Evolutionary conservation across 2,888 invertebrate genomes (phyloP).

Genomic region (Drosophila prolongata): DNA sequence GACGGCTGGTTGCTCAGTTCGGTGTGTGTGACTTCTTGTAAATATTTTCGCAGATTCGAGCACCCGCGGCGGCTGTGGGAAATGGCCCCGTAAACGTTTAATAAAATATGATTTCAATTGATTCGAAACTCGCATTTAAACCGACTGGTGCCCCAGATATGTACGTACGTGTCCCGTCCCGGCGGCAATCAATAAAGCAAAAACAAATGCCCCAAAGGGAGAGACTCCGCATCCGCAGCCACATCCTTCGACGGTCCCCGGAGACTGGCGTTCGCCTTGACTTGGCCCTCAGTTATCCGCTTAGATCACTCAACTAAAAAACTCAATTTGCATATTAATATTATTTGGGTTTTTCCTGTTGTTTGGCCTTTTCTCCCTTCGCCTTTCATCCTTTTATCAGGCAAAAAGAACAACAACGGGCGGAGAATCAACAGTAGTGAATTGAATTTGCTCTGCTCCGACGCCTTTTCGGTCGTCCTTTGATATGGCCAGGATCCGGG

Average conservation of each 20-base stretch:
- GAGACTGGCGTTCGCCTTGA: conserved; percentile 46
- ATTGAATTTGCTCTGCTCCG: conserved; percentile 78
- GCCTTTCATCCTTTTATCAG: conserved; percentile 64
- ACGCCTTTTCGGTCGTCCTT: conserved; percentile 71
- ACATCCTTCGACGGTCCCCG: conserved; percentile 49
- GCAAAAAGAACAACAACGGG: conserved; percentile 47
- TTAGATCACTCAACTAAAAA: conserved; percentile 83
- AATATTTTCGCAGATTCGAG: conserved; percentile 58
- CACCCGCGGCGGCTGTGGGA: conserved; percentile 66
- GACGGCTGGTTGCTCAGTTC: conserved; percentile 43
- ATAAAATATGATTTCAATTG: conserved; percentile 78
- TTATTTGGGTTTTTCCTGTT: conserved; percentile 69
- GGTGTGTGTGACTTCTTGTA: conserved; percentile 62
- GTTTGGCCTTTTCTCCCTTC: conserved; percentile 21
- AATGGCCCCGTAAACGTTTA: conserved; percentile 75
- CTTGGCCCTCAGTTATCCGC: conserved; percentile 71
- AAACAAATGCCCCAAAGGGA: conserved; percentile 51
- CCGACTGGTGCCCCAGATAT: conserved; percentile 48
- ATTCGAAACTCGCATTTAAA: conserved; percentile 73
- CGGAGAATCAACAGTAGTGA: conserved; percentile 72
- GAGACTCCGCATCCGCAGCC: background rate
- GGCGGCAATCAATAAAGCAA: conserved; percentile 71
- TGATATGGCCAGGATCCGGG: conserved; percentile 54
- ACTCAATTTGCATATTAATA: conserved; percentile 84
- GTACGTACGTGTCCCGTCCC: conserved; percentile 10